Evolutionary conservation across 2,888 invertebrate species (phyloP).

Genomic region (Autographa gamma): DNA sequence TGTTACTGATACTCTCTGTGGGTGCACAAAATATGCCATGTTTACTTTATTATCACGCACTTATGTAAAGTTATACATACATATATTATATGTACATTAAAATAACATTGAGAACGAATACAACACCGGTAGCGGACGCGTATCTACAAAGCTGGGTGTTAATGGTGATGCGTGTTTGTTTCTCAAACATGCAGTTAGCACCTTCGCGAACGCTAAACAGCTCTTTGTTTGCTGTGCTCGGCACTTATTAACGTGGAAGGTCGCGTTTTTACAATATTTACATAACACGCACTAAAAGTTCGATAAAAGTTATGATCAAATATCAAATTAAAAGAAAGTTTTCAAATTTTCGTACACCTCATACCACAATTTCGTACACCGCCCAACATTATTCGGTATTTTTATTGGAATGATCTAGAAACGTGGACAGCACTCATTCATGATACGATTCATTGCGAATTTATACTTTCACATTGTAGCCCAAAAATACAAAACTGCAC

Average conservation of each 20-base stretch:
- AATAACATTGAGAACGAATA: slow-evolving; percentile 32
- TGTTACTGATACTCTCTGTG: background rate
- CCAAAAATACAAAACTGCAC: slow-evolving; percentile 36
- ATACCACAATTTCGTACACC: slow-evolving; percentile 27
- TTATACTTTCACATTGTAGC: slow-evolving; percentile 48
- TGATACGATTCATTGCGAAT: slow-evolving; percentile 30
- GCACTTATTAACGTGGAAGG: slow-evolving; percentile 58
- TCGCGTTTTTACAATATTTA: slow-evolving; percentile 18
- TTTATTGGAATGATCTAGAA: slow-evolving; percentile 45
- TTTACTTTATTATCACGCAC: background rate
- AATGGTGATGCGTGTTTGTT: slow-evolving; percentile 67
- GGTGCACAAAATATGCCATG: background rate
- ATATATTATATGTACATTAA: slow-evolving; percentile 10
- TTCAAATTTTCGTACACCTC: slow-evolving; percentile 23
- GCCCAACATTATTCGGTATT: slow-evolving; percentile 35
- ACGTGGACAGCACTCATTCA: slow-evolving; percentile 29
- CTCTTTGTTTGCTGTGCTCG: slow-evolving; percentile 67
- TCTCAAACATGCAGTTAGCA: slow-evolving; percentile 76
- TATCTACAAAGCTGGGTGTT: slow-evolving; percentile 59
- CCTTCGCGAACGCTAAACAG: slow-evolving; percentile 68
- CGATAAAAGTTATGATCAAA: background rate
- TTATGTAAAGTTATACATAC: no score
- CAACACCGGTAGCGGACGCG: slow-evolving; percentile 50
- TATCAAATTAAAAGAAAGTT: slow-evolving; percentile 36
- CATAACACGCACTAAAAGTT: background rate